Conservation (phyloP, 2,113 vertebrate genomes). For the Chionis minor region DNA sequence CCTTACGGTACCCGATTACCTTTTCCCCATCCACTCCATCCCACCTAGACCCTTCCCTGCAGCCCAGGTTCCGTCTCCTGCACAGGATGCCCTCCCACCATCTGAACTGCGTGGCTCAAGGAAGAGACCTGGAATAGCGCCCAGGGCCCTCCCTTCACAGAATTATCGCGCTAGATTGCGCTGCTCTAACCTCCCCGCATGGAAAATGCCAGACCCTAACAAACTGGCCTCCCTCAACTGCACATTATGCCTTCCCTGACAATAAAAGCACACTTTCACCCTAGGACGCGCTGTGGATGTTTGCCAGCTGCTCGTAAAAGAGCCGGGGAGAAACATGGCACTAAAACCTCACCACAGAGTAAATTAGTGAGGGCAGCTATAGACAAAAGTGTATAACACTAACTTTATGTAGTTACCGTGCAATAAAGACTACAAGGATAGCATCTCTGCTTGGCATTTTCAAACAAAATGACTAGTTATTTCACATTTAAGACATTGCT, state of each 20-base stretch:
- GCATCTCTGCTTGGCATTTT: not conserved
- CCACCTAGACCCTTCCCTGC: not conserved
- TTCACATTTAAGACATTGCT: not conserved
- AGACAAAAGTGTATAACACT: rapidly evolving
- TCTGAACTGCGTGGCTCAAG: not conserved
- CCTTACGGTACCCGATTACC: rapidly evolving
- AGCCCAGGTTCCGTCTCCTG: not conserved
- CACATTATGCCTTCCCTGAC: not conserved
- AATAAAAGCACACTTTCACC: not conserved
- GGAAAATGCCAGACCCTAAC: not conserved
- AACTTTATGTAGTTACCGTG: not conserved
- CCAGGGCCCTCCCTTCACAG: not conserved
- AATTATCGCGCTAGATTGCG: not conserved
- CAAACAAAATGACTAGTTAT: not conserved
- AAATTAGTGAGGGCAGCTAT: not conserved
- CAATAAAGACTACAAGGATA: not conserved
- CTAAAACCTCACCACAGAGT: not conserved
- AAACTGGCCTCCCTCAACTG: not conserved
- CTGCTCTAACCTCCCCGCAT: rapidly evolving
- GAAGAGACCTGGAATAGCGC: not conserved
- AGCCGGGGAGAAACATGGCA: not conserved
- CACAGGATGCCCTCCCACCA: not conserved
- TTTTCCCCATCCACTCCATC: not conserved
- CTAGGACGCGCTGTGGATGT: not conserved
- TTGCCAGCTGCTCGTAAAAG: not conserved